A percentile compares a stretch with the other conserved stretches of the same genome.
Conservation (phyloP, 2,797 vertebrate species). For the Phoeniculus purpureus region DNA sequence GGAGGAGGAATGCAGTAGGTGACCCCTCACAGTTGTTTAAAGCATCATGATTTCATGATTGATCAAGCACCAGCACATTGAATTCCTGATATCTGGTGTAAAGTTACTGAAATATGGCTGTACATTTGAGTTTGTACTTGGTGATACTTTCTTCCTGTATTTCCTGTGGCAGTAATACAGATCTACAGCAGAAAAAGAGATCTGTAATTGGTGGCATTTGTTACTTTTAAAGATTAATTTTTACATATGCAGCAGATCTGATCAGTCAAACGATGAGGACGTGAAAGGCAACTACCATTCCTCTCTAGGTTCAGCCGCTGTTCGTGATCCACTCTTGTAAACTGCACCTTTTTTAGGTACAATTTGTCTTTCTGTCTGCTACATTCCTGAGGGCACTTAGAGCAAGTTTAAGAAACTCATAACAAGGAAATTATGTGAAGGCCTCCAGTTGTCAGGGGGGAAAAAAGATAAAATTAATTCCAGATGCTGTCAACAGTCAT, state of each 20-base stretch:
- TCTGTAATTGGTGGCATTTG: neutral
- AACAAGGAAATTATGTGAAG: neutral
- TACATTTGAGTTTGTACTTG: neutral
- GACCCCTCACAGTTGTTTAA: neutral
- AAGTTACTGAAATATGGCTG: neutral
- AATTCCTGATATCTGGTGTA: neutral
- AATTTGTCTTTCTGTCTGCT: neutral
- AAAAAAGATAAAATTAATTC: neutral
- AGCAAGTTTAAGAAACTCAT: neutral
- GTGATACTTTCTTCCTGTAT: neutral
- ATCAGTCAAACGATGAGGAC: neutral
- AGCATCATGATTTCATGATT: neutral
- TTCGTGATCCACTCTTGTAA: neutral
- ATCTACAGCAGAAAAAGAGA: neutral
- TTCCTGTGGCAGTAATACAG: neutral
- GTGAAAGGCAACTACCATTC: neutral
- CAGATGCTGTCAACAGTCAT: neutral
- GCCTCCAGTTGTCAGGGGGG: neutral
- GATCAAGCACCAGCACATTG: neutral
- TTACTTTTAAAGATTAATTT: neutral
- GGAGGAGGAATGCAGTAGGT: neutral
- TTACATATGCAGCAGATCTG: neutral
- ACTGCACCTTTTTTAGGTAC: neutral
- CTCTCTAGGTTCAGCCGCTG: neutral
- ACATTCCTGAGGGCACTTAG: neutral